Conservation (phyloP, 2,888 invertebrate species). For the Gari tellinella region DNA sequence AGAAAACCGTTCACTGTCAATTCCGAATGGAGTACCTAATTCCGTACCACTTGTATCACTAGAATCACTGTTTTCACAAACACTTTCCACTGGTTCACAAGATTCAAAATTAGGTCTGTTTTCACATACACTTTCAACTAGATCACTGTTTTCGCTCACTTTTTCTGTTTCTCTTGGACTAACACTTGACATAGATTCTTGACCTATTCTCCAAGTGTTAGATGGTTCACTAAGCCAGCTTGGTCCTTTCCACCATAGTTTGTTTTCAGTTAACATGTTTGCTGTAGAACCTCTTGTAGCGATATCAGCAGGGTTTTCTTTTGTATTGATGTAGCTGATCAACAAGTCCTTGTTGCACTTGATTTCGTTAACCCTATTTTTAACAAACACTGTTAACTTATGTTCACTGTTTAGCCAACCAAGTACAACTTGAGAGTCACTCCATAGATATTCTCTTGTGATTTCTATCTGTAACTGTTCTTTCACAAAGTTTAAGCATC, state of each 20-base stretch:
- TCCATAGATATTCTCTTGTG: neutral
- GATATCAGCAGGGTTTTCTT: constrained; percentile 32
- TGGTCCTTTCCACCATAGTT: constrained; percentile 29
- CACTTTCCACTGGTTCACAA: no score
- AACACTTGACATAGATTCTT: no score
- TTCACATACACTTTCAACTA: neutral
- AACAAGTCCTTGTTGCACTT: neutral
- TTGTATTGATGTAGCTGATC: constrained; percentile 5
- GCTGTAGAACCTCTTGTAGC: constrained; percentile 1
- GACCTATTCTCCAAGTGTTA: no score
- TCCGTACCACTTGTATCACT: neutral
- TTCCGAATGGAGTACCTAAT: constrained; percentile 6
- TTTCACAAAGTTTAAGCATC: constrained; percentile 15
- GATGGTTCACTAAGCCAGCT: no score
- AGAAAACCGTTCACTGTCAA: constrained; percentile 7
- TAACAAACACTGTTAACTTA: constrained; percentile 16
- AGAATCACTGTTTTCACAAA: neutral
- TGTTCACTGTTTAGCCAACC: constrained; percentile 15
- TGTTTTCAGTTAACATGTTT: neutral
- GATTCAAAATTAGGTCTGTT: neutral
- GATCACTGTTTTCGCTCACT: no score
- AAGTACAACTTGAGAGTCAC: constrained; percentile 21
- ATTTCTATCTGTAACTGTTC: constrained; percentile 7
- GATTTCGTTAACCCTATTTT: constrained; percentile 17
- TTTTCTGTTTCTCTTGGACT: no score